Base-by-base conservation (phyloP, 1,140 invertebrate genomes). In the Stegodyphus mimosarum region DNA sequence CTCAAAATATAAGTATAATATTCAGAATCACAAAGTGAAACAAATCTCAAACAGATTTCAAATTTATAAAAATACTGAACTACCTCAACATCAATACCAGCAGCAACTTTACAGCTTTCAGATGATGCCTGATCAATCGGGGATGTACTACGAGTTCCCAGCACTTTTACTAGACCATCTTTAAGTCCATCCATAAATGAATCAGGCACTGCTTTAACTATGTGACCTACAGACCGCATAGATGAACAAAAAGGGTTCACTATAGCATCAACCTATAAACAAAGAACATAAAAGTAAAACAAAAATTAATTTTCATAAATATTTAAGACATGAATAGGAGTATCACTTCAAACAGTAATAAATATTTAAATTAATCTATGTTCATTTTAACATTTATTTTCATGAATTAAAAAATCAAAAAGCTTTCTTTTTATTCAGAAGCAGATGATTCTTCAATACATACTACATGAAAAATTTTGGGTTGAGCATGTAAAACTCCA, bases 171-270 rank as follows among this genome's bases (percentile, higher is more conserved):
- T 7, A 90, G 88, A 10, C 91, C 90, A 92, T 93, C 93, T 88
- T 93, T 93, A 77, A 94, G 91, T 83, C 93, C 94, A 89, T 95
- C 95, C 91, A 94, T 91, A 88, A 96, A 93, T 89, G 95, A 95
- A 88, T 96, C 95, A 0, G 96, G 95, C 92, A 96, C 94, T 79
- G 94, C 95, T 90, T 95, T 95, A 3, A 94, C 93, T 7, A 92
- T 93, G 87, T 93, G 92, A 4, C 93, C 93, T 17, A 97, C 93
- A 17, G 92, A 94, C 90, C 94, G 94, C 92, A 96, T 95, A 0
- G 95, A 95, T 51, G 93, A 94, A 88, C 94, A 94, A 70, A 97
- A 90, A 4, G 96, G 95, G 91, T 96, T 96, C 17, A 96, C 95
- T 88, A 92, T 69, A 11, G 89, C 90, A 78, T 91, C 91, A 88